These are phyloP conservation scores for Choloepus hoffmanni DNA, from an alignment of 2,113 vertebrate genomes.

Conservation along the genomic window DNA sequence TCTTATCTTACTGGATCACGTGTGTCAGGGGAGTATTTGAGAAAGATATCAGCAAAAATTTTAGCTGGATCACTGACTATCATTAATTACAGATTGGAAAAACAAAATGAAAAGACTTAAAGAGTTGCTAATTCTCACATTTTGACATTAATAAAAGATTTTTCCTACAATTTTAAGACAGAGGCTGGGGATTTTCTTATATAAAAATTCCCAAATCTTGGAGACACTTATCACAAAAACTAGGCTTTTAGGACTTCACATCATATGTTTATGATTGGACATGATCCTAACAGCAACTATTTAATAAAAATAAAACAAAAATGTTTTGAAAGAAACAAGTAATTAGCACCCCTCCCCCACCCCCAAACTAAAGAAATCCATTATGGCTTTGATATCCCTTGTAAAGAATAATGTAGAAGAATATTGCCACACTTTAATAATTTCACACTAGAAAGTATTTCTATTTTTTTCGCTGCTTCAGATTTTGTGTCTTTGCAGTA, in stretches of 20 bases:
- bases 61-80: constrained; percentile 45
- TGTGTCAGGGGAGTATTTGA: constrained; percentile 20
- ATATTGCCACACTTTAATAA: constrained; percentile 89
- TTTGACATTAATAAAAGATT: no score
- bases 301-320: constrained; percentile 72
- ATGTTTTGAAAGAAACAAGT: constrained; percentile 76
- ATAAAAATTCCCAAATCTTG: no score
- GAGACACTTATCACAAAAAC: constrained; percentile 54
- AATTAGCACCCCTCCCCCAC: constrained; percentile 49
- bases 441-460: constrained; percentile 83
- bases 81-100: constrained; percentile 35
- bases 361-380: constrained; percentile 88
- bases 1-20: neutral
- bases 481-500: constrained; percentile 90
- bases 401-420: constrained; percentile 91
- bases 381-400: constrained; percentile 99
- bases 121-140: constrained; percentile 70
- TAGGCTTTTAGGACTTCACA: constrained; percentile 62
- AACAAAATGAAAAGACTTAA: constrained; percentile 8
- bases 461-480: constrained; percentile 95
- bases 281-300: no score
- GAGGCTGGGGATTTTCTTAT: no score
- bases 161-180: no score
- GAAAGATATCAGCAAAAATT: constrained; percentile 38
- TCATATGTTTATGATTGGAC: no score